Evolutionary conservation across 92 coral and sea anemone species (phyloP), one percentile per base, ranked within the genome.

Genomic region (Palythoa grandiflora): DNA sequence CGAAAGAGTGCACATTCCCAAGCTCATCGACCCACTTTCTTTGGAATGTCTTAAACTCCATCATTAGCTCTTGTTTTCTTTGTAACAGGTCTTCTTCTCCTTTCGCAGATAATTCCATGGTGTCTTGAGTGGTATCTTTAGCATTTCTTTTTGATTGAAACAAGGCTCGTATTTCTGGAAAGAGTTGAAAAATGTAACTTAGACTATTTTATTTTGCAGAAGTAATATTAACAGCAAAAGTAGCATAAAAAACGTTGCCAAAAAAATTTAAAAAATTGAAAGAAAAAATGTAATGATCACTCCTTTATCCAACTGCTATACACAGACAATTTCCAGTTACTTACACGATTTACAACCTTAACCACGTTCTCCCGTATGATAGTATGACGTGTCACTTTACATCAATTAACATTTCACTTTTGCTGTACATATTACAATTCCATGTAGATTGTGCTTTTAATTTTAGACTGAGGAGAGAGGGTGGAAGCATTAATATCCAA

Each of bases 1-100:
- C 38, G 71, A 78, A 37, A 14, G 83, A 89, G 35, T 71, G 68
- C 47, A 89, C 83, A 54, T 78, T 78, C 7, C 86, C 86, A 5
- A 95, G 87, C 88, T 93, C 93, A 36, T 93, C 96, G 13, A 95
- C 74, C 98, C 98, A 95, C 53, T 89, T 92, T 68, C 87, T 60
- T 40, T 93, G 96, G 55, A 95, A 95, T 52, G 48, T 89, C 61
- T 51, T 75, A 83, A 81, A 92, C 57, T 88, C 94, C 60, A 81
- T 57, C 19, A 93, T 53, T 7, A 95, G 91, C 9, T 95, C 98
- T 75, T 83, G 88, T 28, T 87, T 91, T 52, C 84, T 89, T 37
- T 50, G 52, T 55, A 76, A 74, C 68, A 86, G n/a, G 9, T 85
- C 16, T 38, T 91, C 86, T 37, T 81, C 44, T 20, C 86, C 40